phyloP scores from a whole-genome alignment of 2,797 vertebrate genomes.

The Podargus strigoides region DNA sequence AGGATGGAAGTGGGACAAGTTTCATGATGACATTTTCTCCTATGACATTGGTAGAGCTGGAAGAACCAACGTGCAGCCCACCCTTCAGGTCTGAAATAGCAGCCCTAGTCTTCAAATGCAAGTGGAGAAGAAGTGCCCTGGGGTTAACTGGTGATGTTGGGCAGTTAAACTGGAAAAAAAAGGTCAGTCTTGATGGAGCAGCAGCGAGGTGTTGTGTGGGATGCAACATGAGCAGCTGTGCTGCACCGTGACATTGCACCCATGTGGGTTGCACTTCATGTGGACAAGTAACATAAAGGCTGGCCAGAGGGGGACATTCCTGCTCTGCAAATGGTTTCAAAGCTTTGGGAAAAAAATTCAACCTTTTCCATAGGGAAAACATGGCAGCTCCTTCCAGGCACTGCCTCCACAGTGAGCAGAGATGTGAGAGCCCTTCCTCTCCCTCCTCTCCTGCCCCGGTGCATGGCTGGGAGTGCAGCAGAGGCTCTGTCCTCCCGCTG shows the following conservation, averaged over 20 bases:
- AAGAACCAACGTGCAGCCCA: neutral
- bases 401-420: neutral
- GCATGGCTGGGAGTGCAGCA: neutral
- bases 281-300: neutral
- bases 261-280: fast-evolving
- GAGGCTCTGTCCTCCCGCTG: neutral
- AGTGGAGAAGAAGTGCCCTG: neutral
- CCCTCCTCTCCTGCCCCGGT: neutral
- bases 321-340: neutral
- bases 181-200: neutral
- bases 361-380: neutral
- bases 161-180: neutral
- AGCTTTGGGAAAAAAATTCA: neutral
- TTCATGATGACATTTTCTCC: neutral
- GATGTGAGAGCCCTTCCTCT: neutral
- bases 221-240: fast-evolving
- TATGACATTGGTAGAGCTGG: neutral
- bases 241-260: fast-evolving
- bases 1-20: neutral
- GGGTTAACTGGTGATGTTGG: neutral
- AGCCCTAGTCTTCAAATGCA: neutral
- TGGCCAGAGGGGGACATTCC: neutral
- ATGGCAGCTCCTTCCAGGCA: neutral
- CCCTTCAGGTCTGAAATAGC: neutral
- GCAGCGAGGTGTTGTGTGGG: fast-evolving